phyloP scores from a whole-genome alignment of 2,113 vertebrate species.

The Siniperca chuatsi region DNA sequence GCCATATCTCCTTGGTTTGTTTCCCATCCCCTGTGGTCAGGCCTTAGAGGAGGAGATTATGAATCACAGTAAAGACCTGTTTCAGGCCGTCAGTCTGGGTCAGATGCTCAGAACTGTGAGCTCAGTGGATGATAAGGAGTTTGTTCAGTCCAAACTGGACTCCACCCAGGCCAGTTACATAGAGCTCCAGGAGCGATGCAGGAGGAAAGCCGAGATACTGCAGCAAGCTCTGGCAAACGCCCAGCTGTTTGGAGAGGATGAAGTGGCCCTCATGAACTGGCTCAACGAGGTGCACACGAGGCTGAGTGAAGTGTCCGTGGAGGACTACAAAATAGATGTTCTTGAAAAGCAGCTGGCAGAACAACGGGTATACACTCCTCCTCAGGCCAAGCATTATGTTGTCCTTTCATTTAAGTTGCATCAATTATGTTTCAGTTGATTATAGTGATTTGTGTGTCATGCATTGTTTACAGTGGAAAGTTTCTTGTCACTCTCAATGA shows the following conservation, averaged over 20 bases:
- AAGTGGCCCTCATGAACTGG: slow-evolving; percentile 98
- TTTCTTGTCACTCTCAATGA: slow-evolving; percentile 1
- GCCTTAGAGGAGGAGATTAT: slow-evolving; percentile 94
- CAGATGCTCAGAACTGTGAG: slow-evolving; percentile 92
- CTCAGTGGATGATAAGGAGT: slow-evolving; percentile 95
- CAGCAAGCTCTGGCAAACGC: slow-evolving; percentile 95
- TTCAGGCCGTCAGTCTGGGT: slow-evolving; percentile 92
- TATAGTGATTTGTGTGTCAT: slow-evolving; percentile 14
- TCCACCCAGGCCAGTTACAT: slow-evolving; percentile 89
- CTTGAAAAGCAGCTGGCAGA: slow-evolving; percentile 91
- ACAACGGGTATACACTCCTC: slow-evolving; percentile 89
- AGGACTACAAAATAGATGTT: slow-evolving; percentile 87
- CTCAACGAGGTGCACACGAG: slow-evolving; percentile 90
- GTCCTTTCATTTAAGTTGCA: slow-evolving; percentile 72
- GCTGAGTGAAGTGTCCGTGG: slow-evolving; percentile 89
- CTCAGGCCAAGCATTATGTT: slow-evolving; percentile 63
- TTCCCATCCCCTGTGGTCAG: slow-evolving; percentile 80
- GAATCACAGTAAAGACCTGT: slow-evolving; percentile 92
- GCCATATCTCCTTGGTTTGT: slow-evolving; percentile 41
- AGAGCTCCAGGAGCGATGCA: slow-evolving; percentile 94
- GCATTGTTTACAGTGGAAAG: not conserved
- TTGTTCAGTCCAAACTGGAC: slow-evolving; percentile 95
- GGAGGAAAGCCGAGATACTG: slow-evolving; percentile 91
- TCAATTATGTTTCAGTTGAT: slow-evolving; percentile 57
- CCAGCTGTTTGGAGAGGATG: slow-evolving; percentile 95